phyloP scores from a whole-genome alignment of 2,113 vertebrate genomes.

The Cottus gobio region DNA sequence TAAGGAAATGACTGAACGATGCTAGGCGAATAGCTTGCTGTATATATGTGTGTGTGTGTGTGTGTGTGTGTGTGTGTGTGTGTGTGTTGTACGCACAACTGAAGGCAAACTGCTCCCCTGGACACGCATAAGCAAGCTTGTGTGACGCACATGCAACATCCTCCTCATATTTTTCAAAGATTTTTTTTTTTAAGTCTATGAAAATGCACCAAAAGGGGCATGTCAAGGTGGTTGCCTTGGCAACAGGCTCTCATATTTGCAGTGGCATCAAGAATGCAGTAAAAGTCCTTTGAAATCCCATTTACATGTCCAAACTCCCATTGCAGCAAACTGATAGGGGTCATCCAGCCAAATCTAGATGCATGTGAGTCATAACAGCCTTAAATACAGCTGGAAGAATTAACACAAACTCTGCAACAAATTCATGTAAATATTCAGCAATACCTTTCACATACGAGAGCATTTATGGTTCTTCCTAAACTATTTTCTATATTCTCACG shows the following conservation, averaged over 20 bases:
- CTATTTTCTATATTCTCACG: not conserved
- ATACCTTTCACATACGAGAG: not conserved
- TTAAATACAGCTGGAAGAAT: slow-evolving; percentile 2
- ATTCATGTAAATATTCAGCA: not conserved
- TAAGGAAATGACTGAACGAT: not conserved
- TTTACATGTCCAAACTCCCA: slow-evolving; percentile 27
- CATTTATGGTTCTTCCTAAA: not conserved
- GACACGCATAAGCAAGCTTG: slow-evolving; percentile 1
- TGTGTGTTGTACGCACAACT: not conserved
- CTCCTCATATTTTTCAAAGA: slow-evolving; percentile 20
- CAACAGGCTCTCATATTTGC: slow-evolving; percentile 65
- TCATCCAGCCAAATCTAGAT: slow-evolving; percentile 26
- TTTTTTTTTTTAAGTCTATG: slow-evolving; percentile 31
- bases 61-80: not conserved
- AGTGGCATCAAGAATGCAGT: slow-evolving; percentile 44
- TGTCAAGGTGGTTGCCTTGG: slow-evolving; percentile 75
- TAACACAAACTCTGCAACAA: not conserved
- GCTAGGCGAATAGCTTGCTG: no score
- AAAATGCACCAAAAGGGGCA: slow-evolving; percentile 35
- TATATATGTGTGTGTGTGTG: not conserved
- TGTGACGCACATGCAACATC: not conserved
- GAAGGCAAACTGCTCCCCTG: slow-evolving; percentile 3
- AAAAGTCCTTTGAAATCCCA: slow-evolving; percentile 49
- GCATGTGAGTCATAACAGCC: slow-evolving; percentile 32
- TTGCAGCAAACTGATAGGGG: slow-evolving; percentile 20